Evolutionary conservation across 64 coral and sea anemone species (phyloP), one percentile per base, ranked within the genome.

Genomic region (Exaiptasia diaphana): DNA sequence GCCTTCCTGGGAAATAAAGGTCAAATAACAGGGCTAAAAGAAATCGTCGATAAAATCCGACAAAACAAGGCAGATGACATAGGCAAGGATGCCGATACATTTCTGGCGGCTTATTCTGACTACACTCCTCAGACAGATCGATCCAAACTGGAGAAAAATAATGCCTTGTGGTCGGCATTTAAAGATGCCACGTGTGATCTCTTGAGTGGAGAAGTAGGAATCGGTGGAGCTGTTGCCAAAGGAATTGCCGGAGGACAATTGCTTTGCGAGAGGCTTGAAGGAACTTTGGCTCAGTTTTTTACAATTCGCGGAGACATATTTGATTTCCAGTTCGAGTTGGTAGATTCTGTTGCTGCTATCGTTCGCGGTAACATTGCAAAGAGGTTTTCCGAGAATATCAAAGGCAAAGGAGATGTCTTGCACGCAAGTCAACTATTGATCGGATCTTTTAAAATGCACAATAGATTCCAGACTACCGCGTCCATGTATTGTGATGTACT

Each of bases 221-320:
- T 53, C 33, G 10, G 0, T 3, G 50, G 43, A 33, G n/a, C 45
- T 3, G 33, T 77, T 52, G 9, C 26, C 6, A 9, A 77, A 22
- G 25, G 23, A 8, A 35, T 54, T 52, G 74, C 25, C 14, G 45
- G 8, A 1, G 11, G 10, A 20, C 0, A 21, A 18, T 23, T 55
- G 20, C 7, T 55, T 5, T 55, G 52, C 18, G 74, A 77, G 9
- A 77, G 50, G 8, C 55, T 77, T 28, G 74, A 77, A 54, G 50
- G 74, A 77, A 77, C 74, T 53, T 36, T 77, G 9, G 74, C 74
- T 54, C 74, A 77, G 50, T 77, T 77, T 15, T 77, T 55, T 55
- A 55, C 52, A 4, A 5, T 55, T 17, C 52, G 52, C 20, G 52
- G 25, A 18, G 52, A 55, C 17, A n/a, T n/a, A n/a, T n/a, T n/a